Base-by-base conservation (phyloP, 2,888 invertebrate genomes). In the Microplitis manilae region DNA sequence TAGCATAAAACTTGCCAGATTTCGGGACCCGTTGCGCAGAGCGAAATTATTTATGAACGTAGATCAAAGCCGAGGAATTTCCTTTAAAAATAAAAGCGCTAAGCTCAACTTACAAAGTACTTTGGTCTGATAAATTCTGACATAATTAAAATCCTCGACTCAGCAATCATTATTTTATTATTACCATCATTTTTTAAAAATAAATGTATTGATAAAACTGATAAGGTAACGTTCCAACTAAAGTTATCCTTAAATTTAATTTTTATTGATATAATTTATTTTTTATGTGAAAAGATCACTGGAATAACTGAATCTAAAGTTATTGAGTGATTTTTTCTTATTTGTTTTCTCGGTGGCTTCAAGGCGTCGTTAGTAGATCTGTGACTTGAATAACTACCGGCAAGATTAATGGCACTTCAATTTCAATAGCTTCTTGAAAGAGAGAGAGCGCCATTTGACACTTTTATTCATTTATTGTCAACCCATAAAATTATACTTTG, bases 401-500 rank as follows among this genome's bases (percentile, higher is more conserved):
- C 40, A 59, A 68, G 61, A 75, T 75, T 75, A 68, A 75, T 75
- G 68, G 68, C 41, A 15, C 68, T 75, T 75, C 61, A 20, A 20
- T 39, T 40, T 60, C 61, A 75, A 68, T 75, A 60, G 60, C 68
- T 39, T 61, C 68, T 75, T 38, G 9, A 75, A 61, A 50, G 50
- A 30, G 30, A 30, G 30, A 30, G 30, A 30, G 30, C 4, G 50
- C 50, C 50, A 50, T 13, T 50, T 50, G 9, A 50, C 13, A 50
- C 8, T 50, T 50, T 50, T 50, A 50, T 50, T 50, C 13, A 50
- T 50, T 2, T 50, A 50, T 50, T 30, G 30, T 30, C 30, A 30
- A 30, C 20, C 20, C 20, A 30, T 30, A 30, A 30, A 30, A 30
- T 30, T 30, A 30, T 30, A 30, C 30, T 30, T 30, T 30, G 30